phyloP scores from a whole-genome alignment of 2,113 vertebrate species.

The Oncorhynchus masou region DNA sequence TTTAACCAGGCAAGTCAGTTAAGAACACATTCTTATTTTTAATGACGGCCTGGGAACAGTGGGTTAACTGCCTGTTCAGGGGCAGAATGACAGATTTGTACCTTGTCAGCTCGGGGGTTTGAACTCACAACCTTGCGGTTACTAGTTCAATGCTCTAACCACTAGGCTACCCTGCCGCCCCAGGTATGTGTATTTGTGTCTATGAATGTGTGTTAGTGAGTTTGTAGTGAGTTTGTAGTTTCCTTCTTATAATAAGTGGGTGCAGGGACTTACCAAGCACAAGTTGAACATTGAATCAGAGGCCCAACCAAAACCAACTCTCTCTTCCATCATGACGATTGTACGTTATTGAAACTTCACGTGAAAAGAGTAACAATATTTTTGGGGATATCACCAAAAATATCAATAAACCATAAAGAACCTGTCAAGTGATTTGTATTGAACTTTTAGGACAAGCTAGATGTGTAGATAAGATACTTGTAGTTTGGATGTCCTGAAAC shows the following conservation, averaged over 20 bases:
- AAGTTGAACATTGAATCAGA: conserved; percentile 28
- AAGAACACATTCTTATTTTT: no score
- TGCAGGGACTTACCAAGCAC: conserved; percentile 44
- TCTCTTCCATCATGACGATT: conserved; percentile 49
- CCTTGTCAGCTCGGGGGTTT: no score
- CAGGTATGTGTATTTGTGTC: conserved; percentile 15
- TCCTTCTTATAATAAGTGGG: conserved; percentile 23
- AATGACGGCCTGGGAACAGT: no score
- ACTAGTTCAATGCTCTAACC: no score
- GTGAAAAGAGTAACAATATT: conserved; percentile 26
- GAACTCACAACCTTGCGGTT: no score
- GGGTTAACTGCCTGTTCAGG: no score
- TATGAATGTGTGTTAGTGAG: background rate
- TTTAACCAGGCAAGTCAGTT: no score
- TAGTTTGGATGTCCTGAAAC: no score
- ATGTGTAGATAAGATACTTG: conserved; percentile 9
- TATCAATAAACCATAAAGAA: conserved; percentile 54
- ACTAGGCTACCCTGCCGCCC: no score
- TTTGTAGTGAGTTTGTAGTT: conserved; percentile 31
- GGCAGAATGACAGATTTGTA: no score
- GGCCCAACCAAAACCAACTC: conserved; percentile 42
- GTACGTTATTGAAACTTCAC: conserved; percentile 45
- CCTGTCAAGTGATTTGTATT: background rate
- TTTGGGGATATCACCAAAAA: conserved; percentile 35
- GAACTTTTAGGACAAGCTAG: background rate